Evolutionary conservation across 1,140 invertebrate genomes (phyloP), one percentile per base, ranked within the genome.

Genomic region (Spodoptera litura): DNA sequence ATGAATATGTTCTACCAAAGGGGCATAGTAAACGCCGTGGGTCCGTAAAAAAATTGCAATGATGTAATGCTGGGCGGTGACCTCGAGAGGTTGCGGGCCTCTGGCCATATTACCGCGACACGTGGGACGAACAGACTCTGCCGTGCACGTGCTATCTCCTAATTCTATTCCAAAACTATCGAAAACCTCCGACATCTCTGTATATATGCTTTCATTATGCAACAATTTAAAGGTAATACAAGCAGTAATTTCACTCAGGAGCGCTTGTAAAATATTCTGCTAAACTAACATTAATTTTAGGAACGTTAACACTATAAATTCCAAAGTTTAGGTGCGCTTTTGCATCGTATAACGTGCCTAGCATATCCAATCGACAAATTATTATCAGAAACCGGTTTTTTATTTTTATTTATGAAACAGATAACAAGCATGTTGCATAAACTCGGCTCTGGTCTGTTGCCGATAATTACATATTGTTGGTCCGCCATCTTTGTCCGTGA

Each of bases 61-160:
- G 87, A 88, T 81, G 87, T 87, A 87, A 88, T 86, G 35, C 53
- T 79, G 78, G 79, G 61, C 68, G 78, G 74, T 68, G 82, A 82
- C 85, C 85, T 85, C 83, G 81, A 68, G 74, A 44, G 74, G 70
- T 51, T n/a, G 56, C 77, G 78, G 78, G 79, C 64, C 78, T 82
- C 77, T 83, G 83, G 81, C 83, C 85, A 81, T 80, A 81, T 82
- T 81, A 81, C 81, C 20, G 25, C 81, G 49, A 58, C 84, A 87
- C 84, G 85, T 85, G 83, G 84, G 86, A 49, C 51, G 83, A 75
- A 68, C 6, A 76, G 59, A 55, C 44, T 53, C 64, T 35, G 59
- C 44, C 44, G 64, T 15, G 51, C 73, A 75, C 59, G 73, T 73
- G 71, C 56, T 38, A 44, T n/a, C 72, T 11, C 8, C 62, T 9